Evolutionary conservation across 2,797 vertebrate genomes (phyloP).

Genomic region (Urosaurus nigricauda): DNA sequence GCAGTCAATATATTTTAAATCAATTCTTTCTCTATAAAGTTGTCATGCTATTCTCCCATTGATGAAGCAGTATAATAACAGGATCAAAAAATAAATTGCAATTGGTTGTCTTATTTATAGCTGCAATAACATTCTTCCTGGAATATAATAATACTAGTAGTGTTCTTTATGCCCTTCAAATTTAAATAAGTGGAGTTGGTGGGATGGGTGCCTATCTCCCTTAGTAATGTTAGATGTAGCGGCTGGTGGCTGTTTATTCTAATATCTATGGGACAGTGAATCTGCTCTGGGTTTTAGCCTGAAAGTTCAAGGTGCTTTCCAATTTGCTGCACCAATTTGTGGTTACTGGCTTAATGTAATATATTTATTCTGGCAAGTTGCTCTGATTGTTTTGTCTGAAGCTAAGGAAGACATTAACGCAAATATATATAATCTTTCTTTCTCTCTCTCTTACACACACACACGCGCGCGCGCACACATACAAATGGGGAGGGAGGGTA

Average conservation of each 20-base stretch:
- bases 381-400: background rate
- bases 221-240: background rate
- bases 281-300: too few species aligned
- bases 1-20: conserved; percentile 15
- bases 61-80: background rate
- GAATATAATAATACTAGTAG: background rate
- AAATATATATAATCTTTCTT: background rate
- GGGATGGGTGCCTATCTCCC: background rate
- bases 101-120: background rate
- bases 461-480: background rate
- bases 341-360: too few species aligned
- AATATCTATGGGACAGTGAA: too few species aligned
- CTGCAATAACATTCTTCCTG: background rate
- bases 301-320: background rate
- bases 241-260: too few species aligned
- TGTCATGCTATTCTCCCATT: background rate
- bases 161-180: background rate
- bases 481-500: background rate
- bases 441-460: background rate
- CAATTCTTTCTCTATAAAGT: background rate
- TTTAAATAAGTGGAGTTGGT: background rate
- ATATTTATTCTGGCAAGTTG: background rate
- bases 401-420: background rate
- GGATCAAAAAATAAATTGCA: background rate
- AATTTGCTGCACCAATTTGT: background rate